These are phyloP conservation scores for Dendroctonus valens DNA, from an alignment of 1,140 invertebrate species.

Conservation along the genomic window DNA sequence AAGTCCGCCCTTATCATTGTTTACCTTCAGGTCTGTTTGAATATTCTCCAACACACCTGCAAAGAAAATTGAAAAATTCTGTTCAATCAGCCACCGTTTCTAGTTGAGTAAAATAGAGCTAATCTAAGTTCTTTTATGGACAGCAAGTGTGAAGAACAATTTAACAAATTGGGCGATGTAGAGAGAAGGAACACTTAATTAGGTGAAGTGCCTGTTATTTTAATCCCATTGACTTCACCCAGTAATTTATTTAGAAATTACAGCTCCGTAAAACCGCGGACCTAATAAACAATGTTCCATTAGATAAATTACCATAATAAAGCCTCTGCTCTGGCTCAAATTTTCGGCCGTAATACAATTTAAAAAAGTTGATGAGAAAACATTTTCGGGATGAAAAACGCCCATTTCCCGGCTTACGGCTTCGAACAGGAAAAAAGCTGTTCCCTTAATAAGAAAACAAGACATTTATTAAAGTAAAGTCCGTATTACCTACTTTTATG, in stretches of 20 bases:
- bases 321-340: too few relatives aligned
- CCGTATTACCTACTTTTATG: too few relatives aligned
- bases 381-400: too few relatives aligned
- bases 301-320: too few relatives aligned
- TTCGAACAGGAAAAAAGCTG: too few relatives aligned
- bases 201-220: conserved; percentile 16
- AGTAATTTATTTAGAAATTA: conserved; percentile 5
- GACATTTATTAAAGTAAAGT: too few relatives aligned
- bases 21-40: conserved; percentile 71
- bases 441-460: too few relatives aligned
- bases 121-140: conserved; percentile 2
- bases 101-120: background rate
- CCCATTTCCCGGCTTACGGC: too few relatives aligned
- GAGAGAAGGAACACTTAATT: conserved; percentile 22
- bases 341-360: too few relatives aligned
- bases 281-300: too few relatives aligned
- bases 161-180: conserved; percentile 20
- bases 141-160: conserved; percentile 15
- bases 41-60: conserved; percentile 82
- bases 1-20: conserved; percentile 76
- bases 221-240: background rate
- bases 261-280: too few relatives aligned
- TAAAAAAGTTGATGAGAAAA: too few relatives aligned
- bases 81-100: background rate
- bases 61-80: conserved; percentile 48